Base-by-base conservation (phyloP, 2,113 vertebrate species). In the Elachura formosa region DNA sequence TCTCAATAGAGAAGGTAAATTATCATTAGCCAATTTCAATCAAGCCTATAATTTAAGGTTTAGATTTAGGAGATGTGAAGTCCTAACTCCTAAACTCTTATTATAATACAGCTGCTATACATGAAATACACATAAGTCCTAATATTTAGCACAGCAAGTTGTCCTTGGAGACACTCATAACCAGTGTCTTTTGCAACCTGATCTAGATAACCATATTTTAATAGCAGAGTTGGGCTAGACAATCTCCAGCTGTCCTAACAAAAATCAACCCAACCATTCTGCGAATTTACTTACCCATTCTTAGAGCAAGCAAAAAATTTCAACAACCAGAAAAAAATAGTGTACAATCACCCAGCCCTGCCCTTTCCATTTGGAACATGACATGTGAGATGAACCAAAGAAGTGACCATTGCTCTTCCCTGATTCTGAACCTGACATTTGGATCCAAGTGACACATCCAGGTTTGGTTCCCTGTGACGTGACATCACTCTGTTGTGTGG, bases 391-490 rank as follows among this genome's bases (percentile, higher is more conserved):
- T 33, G 23, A 56, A 9, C 15, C 43, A 38, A 90, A 49, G 21
- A 29, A 64, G 7, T 25, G 33, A 69, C 7, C 2, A 0, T 7
- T 31, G 15, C 31, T 49, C 15, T 22, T 86, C 28, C 38, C 13
- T 52, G 26, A 38, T 11, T 66, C n/a, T 15, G 8, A 34, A 67
- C 15, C 9, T 62, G 11, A 21, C 16, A 28, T 25, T 45, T 52
- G 61, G 14, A 13, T 46, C n/a, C n/a, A n/a, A 63, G 21, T 0
- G 1, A 5, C n/a, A 9, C 18, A 68, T 40, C 21, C 3, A 6
- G n/a, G 6, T 76, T 81, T 72, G 41, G 13, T 61, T 72, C 15
- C 8, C 31, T 76, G 21, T 8, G 23, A 38, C 36, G 15, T 62
- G 16, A 5, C 23, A 80, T 38, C 14, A 19, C 24, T 76, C 7